Conservation (phyloP, 2,888 invertebrate species). For the Steinernema scapterisci region DNA sequence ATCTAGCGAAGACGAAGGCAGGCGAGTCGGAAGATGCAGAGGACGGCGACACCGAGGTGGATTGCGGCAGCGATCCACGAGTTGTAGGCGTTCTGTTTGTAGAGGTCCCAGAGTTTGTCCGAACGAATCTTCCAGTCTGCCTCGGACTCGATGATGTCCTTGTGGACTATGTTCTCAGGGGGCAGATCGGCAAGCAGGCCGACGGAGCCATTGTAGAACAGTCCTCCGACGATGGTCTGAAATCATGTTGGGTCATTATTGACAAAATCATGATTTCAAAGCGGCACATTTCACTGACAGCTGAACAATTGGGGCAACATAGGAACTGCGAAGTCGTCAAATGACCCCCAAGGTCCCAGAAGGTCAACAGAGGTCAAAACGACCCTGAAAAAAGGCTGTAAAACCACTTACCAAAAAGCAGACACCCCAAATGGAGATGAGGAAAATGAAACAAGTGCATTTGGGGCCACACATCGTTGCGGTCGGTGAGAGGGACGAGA, state of each 20-base stretch:
- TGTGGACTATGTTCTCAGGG: not conserved
- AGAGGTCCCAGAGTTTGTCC: constrained; percentile 33
- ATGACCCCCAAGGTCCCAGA: not conserved
- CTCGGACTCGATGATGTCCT: not conserved
- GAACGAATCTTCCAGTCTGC: constrained; percentile 28
- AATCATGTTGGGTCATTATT: not conserved
- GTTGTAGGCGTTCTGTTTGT: constrained; percentile 34
- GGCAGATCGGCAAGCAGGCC: constrained; percentile 43
- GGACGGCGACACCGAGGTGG: constrained; percentile 10
- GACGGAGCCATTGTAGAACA: constrained; percentile 44
- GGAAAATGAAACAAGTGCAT: constrained; percentile 51
- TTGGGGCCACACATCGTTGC: constrained; percentile 44
- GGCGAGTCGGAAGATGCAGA: constrained; percentile 14
- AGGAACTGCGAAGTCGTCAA: not conserved
- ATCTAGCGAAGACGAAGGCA: not conserved
- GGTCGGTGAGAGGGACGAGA: not conserved
- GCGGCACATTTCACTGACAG: not conserved
- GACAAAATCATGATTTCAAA: not conserved
- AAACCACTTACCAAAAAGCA: constrained; percentile 54
- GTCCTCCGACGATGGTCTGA: constrained; percentile 37
- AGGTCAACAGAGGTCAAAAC: not conserved
- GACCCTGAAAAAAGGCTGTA: not conserved
- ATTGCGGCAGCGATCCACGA: constrained; percentile 36
- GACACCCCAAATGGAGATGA: constrained; percentile 57
- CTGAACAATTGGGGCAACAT: not conserved